Conservation (phyloP, 2,113 vertebrate genomes). For the Aspiorhynchus laticeps region DNA sequence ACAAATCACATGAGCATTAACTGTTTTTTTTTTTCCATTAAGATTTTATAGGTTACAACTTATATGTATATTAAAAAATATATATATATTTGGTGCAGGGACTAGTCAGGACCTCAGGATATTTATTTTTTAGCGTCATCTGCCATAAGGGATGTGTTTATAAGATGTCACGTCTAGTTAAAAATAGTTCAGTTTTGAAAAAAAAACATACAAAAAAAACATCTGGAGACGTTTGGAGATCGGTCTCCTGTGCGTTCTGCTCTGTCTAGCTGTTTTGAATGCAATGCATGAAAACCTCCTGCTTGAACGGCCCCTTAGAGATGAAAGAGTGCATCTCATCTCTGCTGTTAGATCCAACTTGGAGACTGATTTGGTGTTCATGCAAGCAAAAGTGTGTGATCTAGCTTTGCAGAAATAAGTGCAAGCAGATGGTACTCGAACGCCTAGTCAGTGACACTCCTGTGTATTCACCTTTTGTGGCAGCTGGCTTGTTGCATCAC, state of each 20-base stretch:
- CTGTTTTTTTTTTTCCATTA: not conserved
- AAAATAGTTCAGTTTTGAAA: not conserved
- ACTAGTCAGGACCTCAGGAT: not conserved
- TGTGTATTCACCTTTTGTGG: not conserved
- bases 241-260: not conserved
- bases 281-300: not conserved
- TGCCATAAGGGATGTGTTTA: not conserved
- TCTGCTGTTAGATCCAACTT: not conserved
- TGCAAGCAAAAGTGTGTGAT: not conserved
- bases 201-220: not conserved
- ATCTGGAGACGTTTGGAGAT: not conserved
- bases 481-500: not conserved
- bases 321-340: not conserved
- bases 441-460: not conserved
- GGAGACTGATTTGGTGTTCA: slow-evolving; percentile 1
- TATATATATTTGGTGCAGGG: too few species aligned
- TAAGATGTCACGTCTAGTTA: not conserved
- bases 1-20: not conserved
- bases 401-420: slow-evolving; percentile 4
- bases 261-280: slow-evolving; percentile 5
- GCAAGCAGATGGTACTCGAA: not conserved
- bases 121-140: not conserved
- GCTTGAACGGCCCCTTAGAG: not conserved
- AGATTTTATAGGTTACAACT: not conserved
- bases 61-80: not conserved